Conservation (phyloP, 37 sponge, comb jelly and placozoan species). For the Oscarella lobularis region DNA sequence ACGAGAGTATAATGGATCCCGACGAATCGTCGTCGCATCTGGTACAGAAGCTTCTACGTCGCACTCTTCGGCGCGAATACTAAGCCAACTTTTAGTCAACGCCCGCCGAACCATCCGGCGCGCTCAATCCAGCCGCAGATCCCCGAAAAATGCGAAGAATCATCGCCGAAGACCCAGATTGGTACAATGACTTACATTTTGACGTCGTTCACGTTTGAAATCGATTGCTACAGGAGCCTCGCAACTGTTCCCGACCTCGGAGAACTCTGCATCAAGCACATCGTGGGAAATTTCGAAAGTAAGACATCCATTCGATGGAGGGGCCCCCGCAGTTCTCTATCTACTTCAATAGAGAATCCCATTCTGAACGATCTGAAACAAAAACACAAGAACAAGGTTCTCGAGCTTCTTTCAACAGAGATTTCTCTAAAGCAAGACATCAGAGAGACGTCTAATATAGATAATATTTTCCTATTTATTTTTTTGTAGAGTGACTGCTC, state of each 20-base stretch:
- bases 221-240: constrained; percentile 50
- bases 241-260: constrained; percentile 77
- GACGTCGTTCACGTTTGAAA: neutral
- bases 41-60: too few relatives aligned
- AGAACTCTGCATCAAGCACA: constrained; percentile 68
- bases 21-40: too few relatives aligned
- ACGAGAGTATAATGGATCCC: too few relatives aligned
- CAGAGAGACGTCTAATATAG: neutral
- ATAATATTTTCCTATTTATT: neutral
- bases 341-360: constrained; percentile 62
- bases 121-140: constrained; percentile 83
- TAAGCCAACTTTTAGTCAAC: too few relatives aligned
- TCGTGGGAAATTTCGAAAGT: constrained; percentile 66
- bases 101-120: too few relatives aligned
- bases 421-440: constrained; percentile 49
- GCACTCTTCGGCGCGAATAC: too few relatives aligned
- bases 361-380: constrained; percentile 64
- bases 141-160: constrained; percentile 77
- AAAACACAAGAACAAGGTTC: constrained; percentile 46
- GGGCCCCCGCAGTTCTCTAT: neutral
- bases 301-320: neutral
- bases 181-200: constrained; percentile 20
- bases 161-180: constrained; percentile 96
- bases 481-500: constrained; percentile 52
- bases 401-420: constrained; percentile 43